A percentile compares a stretch with the other conserved stretches of the same genome.
These are phyloP conservation scores for Platanista minor DNA, from an alignment of 2,113 vertebrate species.

Conservation along the genomic window DNA sequence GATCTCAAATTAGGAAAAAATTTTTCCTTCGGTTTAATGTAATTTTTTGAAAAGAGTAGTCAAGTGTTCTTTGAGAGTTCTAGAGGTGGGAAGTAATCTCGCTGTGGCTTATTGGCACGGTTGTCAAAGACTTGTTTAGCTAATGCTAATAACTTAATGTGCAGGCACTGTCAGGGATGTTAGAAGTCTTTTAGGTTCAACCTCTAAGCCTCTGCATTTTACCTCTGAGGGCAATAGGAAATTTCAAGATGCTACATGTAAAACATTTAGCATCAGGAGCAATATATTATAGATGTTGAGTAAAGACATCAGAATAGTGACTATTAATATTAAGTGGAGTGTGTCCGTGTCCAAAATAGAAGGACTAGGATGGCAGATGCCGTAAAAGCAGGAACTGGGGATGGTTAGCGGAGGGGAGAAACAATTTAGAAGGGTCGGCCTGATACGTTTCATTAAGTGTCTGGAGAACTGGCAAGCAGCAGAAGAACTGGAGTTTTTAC, in stretches of 20 bases:
- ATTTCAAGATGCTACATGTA: background rate
- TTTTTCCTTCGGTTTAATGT: background rate
- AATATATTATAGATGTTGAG: background rate
- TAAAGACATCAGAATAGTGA: background rate
- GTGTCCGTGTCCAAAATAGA: background rate
- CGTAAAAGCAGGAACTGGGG: background rate
- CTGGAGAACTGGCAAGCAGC: background rate
- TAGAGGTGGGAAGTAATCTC: background rate
- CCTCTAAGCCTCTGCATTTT: background rate
- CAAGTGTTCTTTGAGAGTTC: background rate
- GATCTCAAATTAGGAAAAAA: background rate
- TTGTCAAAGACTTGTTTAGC: background rate
- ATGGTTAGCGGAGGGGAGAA: background rate
- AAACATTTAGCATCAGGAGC: background rate
- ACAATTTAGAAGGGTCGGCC: background rate
- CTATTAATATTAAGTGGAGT: background rate
- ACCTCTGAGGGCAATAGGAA: background rate
- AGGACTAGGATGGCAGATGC: background rate
- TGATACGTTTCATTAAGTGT: background rate
- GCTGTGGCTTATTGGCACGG: background rate
- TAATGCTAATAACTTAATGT: background rate
- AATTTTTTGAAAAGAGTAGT: slow-evolving; percentile 4
- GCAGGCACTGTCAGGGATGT: background rate
- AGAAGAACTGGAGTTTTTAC: background rate
- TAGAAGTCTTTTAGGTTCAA: background rate